These are phyloP conservation scores for Dipodomys stephensi DNA, from an alignment of 2,113 vertebrate species.

Conservation along the genomic window DNA sequence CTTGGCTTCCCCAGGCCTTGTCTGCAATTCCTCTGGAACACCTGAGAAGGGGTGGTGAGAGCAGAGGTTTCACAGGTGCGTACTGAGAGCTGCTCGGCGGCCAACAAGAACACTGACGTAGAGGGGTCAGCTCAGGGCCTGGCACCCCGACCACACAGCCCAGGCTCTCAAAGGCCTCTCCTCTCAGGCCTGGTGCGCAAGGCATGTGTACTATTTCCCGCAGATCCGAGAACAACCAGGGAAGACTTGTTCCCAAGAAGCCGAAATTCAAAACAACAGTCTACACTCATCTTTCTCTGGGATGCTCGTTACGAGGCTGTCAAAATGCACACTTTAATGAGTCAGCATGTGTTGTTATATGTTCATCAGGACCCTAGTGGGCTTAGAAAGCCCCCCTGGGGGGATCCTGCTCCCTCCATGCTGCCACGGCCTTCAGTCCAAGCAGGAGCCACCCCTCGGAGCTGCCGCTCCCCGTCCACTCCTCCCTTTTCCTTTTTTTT, in stretches of 20 bases:
- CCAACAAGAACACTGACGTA: background rate
- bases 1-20: too few species aligned
- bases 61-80: background rate
- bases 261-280: accelerated
- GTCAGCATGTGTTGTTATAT: accelerated
- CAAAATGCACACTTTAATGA: accelerated
- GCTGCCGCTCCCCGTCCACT: too few species aligned
- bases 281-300: background rate
- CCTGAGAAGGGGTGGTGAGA: background rate
- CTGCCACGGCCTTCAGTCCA: too few species aligned
- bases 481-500: background rate
- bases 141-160: too few species aligned
- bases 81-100: background rate
- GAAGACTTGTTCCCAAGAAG: background rate
- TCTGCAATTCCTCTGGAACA: background rate
- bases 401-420: accelerated
- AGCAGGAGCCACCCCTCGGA: too few species aligned
- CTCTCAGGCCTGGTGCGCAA: background rate
- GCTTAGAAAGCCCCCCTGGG: accelerated
- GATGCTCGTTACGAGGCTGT: accelerated
- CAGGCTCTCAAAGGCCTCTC: too few species aligned
- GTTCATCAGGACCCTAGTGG: accelerated
- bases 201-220: background rate
- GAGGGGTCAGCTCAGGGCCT: accelerated
- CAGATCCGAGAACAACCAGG: background rate